Evolutionary conservation across 2,113 vertebrate genomes (phyloP).

Genomic region (Elachura formosa): DNA sequence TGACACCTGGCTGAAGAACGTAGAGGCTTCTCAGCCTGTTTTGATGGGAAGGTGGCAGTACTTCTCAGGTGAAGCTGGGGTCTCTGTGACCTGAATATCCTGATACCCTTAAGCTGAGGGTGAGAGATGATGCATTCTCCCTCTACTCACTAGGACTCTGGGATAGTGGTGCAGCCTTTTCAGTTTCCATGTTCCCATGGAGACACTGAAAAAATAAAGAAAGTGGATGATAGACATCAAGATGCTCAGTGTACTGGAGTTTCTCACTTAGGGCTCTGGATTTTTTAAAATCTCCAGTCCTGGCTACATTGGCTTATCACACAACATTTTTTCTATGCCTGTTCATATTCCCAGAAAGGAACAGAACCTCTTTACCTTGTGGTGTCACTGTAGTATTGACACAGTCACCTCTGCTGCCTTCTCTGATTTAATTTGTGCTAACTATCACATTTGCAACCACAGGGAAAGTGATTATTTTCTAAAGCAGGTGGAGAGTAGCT

Average conservation of each 20-base stretch:
- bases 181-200: not conserved
- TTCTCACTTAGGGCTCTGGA: not conserved
- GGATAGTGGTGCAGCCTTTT: not conserved
- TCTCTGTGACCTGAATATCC: not conserved
- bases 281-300: not conserved
- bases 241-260: not conserved
- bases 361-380: not conserved
- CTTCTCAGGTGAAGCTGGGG: not conserved
- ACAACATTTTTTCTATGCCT: not conserved
- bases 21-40: rapidly evolving
- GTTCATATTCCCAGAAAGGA: not conserved
- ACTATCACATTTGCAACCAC: not conserved
- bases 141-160: not conserved
- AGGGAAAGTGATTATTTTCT: conserved; percentile 26
- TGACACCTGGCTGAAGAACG: not conserved
- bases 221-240: rapidly evolving
- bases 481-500: not conserved
- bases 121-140: not conserved
- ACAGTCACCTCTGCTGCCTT: not conserved
- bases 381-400: not conserved
- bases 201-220: not conserved
- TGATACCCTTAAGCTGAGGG: too few relatives aligned
- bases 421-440: not conserved
- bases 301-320: not conserved
- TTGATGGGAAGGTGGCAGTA: not conserved